These are phyloP conservation scores for Daktulosphaira vitifoliae DNA, from an alignment of 1,140 invertebrate genomes.

Conservation along the genomic window DNA sequence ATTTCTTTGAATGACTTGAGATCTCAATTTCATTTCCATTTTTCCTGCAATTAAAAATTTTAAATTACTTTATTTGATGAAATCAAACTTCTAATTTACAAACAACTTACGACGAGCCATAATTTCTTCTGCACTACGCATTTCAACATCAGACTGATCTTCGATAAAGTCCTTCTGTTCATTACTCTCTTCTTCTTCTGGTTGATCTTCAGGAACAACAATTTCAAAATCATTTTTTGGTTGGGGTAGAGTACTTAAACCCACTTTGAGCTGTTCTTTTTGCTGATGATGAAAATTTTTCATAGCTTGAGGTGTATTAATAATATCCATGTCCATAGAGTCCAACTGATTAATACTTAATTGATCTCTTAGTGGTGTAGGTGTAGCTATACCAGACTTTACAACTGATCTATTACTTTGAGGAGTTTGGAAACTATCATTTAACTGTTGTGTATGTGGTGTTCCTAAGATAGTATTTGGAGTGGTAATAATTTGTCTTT, in stretches of 20 bases:
- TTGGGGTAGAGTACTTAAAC: slow-evolving; percentile 68
- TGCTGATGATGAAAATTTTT: slow-evolving; percentile 57
- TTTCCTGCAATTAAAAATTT: slow-evolving; percentile 41
- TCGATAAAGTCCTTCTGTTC: slow-evolving; percentile 50
- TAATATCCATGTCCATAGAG: slow-evolving; percentile 53
- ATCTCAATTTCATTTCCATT: slow-evolving; percentile 67
- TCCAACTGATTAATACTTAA: slow-evolving; percentile 91
- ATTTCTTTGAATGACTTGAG: slow-evolving; percentile 77
- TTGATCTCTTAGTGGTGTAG: slow-evolving; percentile 78
- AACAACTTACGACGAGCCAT: slow-evolving; percentile 11
- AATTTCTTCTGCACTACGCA: slow-evolving; percentile 29
- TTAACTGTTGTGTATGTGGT: slow-evolving; percentile 64
- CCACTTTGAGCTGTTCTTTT: slow-evolving; percentile 64
- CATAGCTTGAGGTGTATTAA: slow-evolving; percentile 52
- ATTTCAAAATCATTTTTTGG: slow-evolving; percentile 98
- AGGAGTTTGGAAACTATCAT: slow-evolving; percentile 34
- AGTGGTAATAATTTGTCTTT: slow-evolving; percentile 63
- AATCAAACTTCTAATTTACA: slow-evolving; percentile 6
- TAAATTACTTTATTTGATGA: slow-evolving; percentile 15
- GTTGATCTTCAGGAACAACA: slow-evolving; percentile 74
- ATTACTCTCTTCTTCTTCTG: slow-evolving; percentile 42
- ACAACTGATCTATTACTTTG: slow-evolving; percentile 25
- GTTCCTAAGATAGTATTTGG: slow-evolving; percentile 92
- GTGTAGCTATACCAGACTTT: slow-evolving; percentile 41
- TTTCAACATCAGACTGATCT: slow-evolving; percentile 87